A percentile compares a stretch with the other conserved stretches of the same genome.
phyloP scores from a whole-genome alignment of 2,113 vertebrate species.

The Ploceus nigricollis region DNA sequence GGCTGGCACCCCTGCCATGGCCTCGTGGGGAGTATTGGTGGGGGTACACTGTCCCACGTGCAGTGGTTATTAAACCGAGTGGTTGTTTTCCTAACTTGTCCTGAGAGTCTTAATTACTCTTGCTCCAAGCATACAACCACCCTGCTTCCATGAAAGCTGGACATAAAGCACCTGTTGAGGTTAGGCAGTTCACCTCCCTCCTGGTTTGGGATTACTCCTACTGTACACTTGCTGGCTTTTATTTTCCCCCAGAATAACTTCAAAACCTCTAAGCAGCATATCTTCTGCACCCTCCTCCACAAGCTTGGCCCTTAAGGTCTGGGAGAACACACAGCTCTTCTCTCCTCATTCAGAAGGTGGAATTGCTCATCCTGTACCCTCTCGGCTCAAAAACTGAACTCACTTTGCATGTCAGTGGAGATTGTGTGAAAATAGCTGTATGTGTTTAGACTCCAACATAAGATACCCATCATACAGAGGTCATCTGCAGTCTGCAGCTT shows the following conservation, averaged over 20 bases:
- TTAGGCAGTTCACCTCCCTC: not conserved
- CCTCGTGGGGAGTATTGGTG: not conserved
- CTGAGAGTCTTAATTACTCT: constrained; percentile 39
- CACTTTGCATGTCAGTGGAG: not conserved
- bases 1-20: accelerated
- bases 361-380: not conserved
- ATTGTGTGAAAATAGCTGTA: not conserved
- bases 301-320: not conserved
- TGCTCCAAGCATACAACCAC: not conserved
- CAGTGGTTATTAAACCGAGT: constrained; percentile 13
- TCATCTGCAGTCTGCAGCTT: not conserved
- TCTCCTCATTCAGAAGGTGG: not conserved
- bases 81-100: constrained; percentile 31
- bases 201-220: not conserved
- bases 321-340: not conserved
- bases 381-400: not conserved
- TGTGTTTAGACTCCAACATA: not conserved
- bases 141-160: not conserved
- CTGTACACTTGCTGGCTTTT: not conserved
- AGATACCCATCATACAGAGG: not conserved
- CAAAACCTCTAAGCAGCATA: not conserved
- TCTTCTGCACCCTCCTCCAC: not conserved
- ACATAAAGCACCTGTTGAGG: constrained; percentile 53
- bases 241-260: not conserved
- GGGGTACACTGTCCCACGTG: not conserved